These are phyloP conservation scores for Tinea trinotella DNA, from an alignment of 2,888 invertebrate genomes.

Conservation along the genomic window DNA sequence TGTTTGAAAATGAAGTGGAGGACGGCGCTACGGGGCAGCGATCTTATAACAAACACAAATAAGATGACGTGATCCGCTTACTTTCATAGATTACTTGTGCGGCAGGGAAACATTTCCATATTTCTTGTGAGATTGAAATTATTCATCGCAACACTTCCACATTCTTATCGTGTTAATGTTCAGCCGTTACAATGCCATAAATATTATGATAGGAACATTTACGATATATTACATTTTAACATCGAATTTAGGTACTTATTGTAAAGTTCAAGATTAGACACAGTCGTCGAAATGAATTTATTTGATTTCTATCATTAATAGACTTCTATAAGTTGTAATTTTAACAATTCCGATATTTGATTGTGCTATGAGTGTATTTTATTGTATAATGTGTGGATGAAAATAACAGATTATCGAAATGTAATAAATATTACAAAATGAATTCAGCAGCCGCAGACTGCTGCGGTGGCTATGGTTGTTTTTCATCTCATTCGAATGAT, in stretches of 20 bases:
- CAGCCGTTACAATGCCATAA: not conserved
- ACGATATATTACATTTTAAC: not conserved
- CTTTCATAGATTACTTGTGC: slow-evolving; percentile 47
- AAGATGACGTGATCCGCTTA: slow-evolving; percentile 70
- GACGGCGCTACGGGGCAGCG: slow-evolving; percentile 46
- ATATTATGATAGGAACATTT: not conserved
- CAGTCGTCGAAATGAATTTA: no score
- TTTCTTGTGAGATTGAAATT: slow-evolving; percentile 1
- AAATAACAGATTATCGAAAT: slow-evolving; percentile 48
- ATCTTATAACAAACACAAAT: slow-evolving; percentile 69
- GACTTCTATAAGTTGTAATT: no score
- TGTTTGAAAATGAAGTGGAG: slow-evolving; percentile 1
- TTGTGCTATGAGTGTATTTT: no score
- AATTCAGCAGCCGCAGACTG: slow-evolving; percentile 48
- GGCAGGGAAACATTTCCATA: slow-evolving; percentile 12
- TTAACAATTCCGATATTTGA: no score
- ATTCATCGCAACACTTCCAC: slow-evolving; percentile 1
- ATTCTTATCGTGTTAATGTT: not conserved
- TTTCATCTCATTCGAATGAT: slow-evolving; percentile 29
- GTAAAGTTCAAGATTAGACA: no score
- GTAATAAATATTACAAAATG: slow-evolving; percentile 51
- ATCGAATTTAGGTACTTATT: not conserved
- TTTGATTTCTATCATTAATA: no score
- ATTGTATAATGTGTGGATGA: slow-evolving; percentile 29
- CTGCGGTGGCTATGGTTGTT: slow-evolving; percentile 39